phyloP scores from a whole-genome alignment of 2,888 invertebrate species.

The Oligia strigilis region DNA sequence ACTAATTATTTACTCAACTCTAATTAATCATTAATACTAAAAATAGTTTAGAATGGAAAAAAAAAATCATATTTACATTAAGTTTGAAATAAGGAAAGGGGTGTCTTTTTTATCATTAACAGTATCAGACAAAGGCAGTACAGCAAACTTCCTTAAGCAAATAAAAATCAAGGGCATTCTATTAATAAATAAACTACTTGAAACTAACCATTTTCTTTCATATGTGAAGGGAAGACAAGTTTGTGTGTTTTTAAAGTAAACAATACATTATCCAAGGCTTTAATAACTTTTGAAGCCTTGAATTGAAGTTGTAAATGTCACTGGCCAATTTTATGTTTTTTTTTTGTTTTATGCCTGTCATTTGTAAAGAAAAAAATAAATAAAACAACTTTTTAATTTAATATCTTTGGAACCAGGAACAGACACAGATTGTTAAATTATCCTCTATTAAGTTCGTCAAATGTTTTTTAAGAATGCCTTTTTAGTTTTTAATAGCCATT shows the following conservation, averaged over 20 bases:
- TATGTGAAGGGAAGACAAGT: slow-evolving; percentile 59
- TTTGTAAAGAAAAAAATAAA: background rate
- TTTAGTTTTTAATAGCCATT: background rate
- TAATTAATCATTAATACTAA: background rate
- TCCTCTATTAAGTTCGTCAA: background rate
- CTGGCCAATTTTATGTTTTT: slow-evolving; percentile 18
- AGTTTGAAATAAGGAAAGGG: background rate
- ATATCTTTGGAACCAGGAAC: slow-evolving; percentile 26
- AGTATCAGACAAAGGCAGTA: slow-evolving; percentile 17
- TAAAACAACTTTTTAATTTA: background rate
- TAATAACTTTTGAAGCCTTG: slow-evolving; percentile 60
- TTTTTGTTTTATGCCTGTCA: slow-evolving; percentile 11
- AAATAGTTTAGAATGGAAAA: background rate
- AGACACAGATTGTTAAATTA: background rate
- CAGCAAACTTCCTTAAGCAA: slow-evolving; percentile 46
- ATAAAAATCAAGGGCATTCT: slow-evolving; percentile 49
- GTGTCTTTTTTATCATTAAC: background rate
- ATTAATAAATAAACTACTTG: slow-evolving; percentile 51
- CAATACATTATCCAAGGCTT: slow-evolving; percentile 32
- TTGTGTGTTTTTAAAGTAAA: slow-evolving; percentile 44
- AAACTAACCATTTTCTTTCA: slow-evolving; percentile 57
- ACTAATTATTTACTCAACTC: background rate
- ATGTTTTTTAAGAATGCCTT: background rate
- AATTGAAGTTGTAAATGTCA: slow-evolving; percentile 58
- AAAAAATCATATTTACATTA: background rate